A percentile compares a stretch with the other conserved stretches of the same genome.
These are phyloP conservation scores for Drosophila formosana DNA, from an alignment of 2,888 invertebrate genomes.

Conservation along the genomic window DNA sequence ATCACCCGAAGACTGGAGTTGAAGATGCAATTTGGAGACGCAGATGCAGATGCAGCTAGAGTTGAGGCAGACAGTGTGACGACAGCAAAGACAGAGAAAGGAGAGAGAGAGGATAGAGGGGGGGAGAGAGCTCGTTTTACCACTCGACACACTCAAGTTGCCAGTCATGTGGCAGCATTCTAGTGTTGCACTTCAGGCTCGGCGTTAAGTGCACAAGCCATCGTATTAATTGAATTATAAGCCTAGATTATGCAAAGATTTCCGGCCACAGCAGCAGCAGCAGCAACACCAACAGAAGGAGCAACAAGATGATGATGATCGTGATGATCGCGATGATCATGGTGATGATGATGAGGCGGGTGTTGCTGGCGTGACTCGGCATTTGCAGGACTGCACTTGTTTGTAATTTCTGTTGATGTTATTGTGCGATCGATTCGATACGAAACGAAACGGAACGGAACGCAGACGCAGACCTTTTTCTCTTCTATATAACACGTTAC, in stretches of 20 bases:
- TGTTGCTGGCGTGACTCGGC: slow-evolving; percentile 63
- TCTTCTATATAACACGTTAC: slow-evolving; percentile 80
- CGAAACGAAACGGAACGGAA: slow-evolving; percentile 40
- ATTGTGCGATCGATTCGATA: slow-evolving; percentile 39
- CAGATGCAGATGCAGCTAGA: slow-evolving; percentile 11
- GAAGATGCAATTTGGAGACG: slow-evolving; percentile 31
- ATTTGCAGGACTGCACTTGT: slow-evolving; percentile 73
- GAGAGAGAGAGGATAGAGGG: neutral
- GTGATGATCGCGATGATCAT: neutral
- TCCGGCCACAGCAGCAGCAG: slow-evolving; percentile 68
- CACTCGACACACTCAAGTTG: slow-evolving; percentile 68
- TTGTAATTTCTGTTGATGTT: slow-evolving; percentile 69
- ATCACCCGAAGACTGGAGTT: slow-evolving; percentile 51
- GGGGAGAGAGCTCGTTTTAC: slow-evolving; percentile 9
- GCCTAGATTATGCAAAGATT: slow-evolving; percentile 83
- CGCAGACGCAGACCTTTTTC: slow-evolving; percentile 49
- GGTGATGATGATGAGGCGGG: slow-evolving; percentile 39
- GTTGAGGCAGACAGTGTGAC: slow-evolving; percentile 63
- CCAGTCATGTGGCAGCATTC: slow-evolving; percentile 81
- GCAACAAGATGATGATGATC: slow-evolving; percentile 22
- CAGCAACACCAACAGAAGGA: slow-evolving; percentile 46
- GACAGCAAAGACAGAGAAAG: slow-evolving; percentile 28
- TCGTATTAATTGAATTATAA: slow-evolving; percentile 84
- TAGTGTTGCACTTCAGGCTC: slow-evolving; percentile 76
- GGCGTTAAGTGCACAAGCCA: slow-evolving; percentile 73